phyloP scores from a whole-genome alignment of 2,113 vertebrate species.

The Anoura caudifer region DNA sequence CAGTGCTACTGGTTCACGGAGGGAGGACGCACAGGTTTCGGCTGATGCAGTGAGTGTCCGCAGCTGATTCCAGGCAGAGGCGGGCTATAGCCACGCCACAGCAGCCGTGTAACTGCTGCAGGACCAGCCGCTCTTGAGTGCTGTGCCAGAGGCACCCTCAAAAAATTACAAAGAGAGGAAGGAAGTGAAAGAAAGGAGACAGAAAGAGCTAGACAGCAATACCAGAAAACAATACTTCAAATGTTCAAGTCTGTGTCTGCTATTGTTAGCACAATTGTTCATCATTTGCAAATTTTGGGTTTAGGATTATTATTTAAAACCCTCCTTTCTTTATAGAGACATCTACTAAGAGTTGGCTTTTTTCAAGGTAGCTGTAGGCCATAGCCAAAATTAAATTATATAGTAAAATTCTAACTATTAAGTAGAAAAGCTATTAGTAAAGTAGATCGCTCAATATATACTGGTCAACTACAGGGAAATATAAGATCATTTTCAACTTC shows the following conservation, averaged over 20 bases:
- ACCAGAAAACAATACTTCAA: background rate
- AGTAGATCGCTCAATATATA: background rate
- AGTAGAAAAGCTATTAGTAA: background rate
- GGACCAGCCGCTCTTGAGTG: rapidly evolving
- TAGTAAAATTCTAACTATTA: background rate
- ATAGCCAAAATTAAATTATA: background rate
- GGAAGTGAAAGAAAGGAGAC: background rate
- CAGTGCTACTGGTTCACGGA: background rate
- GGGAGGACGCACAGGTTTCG: background rate
- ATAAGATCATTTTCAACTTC: background rate
- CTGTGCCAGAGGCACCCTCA: rapidly evolving
- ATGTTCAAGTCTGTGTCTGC: background rate
- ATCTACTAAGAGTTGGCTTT: background rate
- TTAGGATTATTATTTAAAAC: background rate
- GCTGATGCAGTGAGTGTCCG: background rate
- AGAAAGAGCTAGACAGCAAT: background rate
- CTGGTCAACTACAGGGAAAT: background rate
- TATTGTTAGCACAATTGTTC: background rate
- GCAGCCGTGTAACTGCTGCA: background rate
- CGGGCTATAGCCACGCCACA: background rate
- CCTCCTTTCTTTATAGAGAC: background rate
- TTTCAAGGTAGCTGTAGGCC: background rate
- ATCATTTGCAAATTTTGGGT: background rate
- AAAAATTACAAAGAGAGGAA: background rate
- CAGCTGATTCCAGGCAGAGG: background rate